Conservation (phyloP, 1,140 invertebrate species). For the Drosophila arizonae region DNA sequence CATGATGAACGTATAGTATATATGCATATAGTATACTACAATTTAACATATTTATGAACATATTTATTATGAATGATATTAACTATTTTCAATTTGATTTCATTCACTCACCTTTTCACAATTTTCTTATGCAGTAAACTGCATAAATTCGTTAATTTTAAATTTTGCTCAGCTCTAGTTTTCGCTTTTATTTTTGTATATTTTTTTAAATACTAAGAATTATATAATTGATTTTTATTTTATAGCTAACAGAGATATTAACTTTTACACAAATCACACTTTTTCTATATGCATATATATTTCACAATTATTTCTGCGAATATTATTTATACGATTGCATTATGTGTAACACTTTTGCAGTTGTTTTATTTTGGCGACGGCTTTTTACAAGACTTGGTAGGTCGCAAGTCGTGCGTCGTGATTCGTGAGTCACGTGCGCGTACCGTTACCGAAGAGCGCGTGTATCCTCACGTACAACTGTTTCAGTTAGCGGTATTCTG, state of each 20-base stretch:
- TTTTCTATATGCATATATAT: not conserved
- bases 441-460: slow-evolving; percentile 39
- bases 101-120: slow-evolving; percentile 36
- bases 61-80: not conserved
- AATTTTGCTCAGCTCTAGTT: not conserved
- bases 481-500: slow-evolving; percentile 42
- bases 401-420: slow-evolving; percentile 26
- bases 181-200: not conserved
- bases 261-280: slow-evolving; percentile 8
- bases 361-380: slow-evolving; percentile 52
- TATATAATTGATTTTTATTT: not conserved
- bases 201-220: not conserved
- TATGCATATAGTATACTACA: no score
- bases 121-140: slow-evolving; percentile 26
- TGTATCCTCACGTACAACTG: slow-evolving; percentile 18
- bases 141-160: slow-evolving; percentile 7
- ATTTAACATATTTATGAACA: no score
- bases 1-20: no score
- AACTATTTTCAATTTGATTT: not conserved
- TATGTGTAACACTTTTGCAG: slow-evolving; percentile 1
- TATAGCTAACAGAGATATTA: not conserved
- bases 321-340: not conserved
- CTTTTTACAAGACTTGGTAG: slow-evolving; percentile 26
- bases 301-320: not conserved
- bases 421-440: slow-evolving; percentile 55